These are phyloP conservation scores for Macrotus californicus DNA, from an alignment of 2,113 vertebrate genomes.

Conservation along the genomic window DNA sequence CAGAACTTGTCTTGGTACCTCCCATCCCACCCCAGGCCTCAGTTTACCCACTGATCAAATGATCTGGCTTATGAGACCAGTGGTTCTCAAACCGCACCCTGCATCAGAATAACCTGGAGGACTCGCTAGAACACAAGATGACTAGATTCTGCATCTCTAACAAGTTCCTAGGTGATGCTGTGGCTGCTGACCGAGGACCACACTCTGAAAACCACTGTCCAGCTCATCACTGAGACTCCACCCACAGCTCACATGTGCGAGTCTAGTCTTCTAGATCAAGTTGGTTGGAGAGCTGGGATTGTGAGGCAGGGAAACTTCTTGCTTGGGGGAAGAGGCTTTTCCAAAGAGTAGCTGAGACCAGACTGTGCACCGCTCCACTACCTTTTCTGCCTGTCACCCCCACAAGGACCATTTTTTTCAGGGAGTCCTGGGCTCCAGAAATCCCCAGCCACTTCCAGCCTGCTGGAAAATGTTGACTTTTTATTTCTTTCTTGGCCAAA, in stretches of 20 bases:
- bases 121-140: not conserved
- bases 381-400: not conserved
- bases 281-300: not conserved
- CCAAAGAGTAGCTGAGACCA: not conserved
- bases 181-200: not conserved
- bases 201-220: not conserved
- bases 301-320: not conserved
- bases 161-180: not conserved
- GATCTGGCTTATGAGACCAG: not conserved
- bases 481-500: conserved; percentile 38
- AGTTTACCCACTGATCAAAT: not conserved
- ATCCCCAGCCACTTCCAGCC: conserved; percentile 19
- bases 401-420: not conserved
- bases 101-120: not conserved
- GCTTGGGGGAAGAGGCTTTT: not conserved
- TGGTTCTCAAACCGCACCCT: not conserved
- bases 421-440: conserved; percentile 42
- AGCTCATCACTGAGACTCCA: not conserved
- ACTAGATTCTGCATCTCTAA: not conserved
- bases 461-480: conserved; percentile 50
- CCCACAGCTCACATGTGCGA: not conserved
- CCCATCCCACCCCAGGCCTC: not conserved
- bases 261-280: not conserved
- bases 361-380: not conserved
- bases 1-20: not conserved